These are phyloP conservation scores for Smutsia temminckii DNA, from an alignment of 2,797 vertebrate species.

Conservation along the genomic window DNA sequence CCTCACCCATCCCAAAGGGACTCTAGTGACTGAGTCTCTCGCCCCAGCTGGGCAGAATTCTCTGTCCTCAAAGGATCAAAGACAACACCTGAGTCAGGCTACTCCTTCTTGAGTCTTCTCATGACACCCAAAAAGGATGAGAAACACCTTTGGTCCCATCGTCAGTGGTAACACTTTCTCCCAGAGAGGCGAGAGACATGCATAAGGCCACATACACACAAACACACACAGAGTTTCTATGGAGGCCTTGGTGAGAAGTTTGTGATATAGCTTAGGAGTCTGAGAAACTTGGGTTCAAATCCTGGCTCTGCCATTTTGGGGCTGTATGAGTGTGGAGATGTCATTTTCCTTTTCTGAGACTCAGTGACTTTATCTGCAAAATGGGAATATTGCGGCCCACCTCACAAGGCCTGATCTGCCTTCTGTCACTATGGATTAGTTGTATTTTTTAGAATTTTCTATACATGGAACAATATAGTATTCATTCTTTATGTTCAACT, in stretches of 20 bases:
- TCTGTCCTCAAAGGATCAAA: constrained; percentile 76
- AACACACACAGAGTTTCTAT: neutral
- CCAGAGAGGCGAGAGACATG: neutral
- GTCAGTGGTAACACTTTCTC: neutral
- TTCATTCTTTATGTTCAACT: neutral
- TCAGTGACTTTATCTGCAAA: constrained; percentile 16
- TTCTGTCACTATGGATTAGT: neutral
- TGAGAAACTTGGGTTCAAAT: neutral
- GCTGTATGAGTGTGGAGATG: constrained; percentile 56
- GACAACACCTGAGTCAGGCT: constrained; percentile 84
- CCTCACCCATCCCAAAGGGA: neutral
- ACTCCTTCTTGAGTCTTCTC: constrained; percentile 83
- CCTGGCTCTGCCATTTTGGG: constrained; percentile 64
- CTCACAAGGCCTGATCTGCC: neutral
- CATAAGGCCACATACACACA: neutral
- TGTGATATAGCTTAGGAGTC: neutral
- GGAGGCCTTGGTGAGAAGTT: neutral
- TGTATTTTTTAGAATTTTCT: neutral
- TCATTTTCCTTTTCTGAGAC: constrained; percentile 79
- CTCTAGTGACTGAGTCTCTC: neutral
- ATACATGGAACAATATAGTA: neutral
- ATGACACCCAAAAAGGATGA: constrained; percentile 61
- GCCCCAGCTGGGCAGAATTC: constrained; percentile 72
- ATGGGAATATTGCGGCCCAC: neutral
- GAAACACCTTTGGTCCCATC: constrained; percentile 53